Base-by-base conservation (phyloP, 2,797 vertebrate species). In the Bovichtus diacanthus region DNA sequence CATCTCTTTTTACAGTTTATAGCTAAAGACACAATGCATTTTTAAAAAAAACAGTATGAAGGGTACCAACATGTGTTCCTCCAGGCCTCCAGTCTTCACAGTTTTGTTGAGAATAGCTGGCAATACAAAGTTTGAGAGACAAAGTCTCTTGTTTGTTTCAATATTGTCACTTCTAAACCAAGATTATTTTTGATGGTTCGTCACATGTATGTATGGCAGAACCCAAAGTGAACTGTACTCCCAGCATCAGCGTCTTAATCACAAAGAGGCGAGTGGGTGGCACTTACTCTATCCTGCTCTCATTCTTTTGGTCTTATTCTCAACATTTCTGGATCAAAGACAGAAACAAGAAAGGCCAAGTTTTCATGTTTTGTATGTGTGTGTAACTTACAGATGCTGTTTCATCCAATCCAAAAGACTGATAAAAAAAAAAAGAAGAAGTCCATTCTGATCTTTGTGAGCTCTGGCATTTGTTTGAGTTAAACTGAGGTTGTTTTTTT, bases 301-400 rank as follows among this genome's bases (percentile, higher is more conserved):
- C 75, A 69, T 87, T 90, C 88, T 88, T 84, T 91, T 86, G 74
- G 77, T 90, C 79, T 90, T 84, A 87, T 88, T 90, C 87, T 87
- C 87, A 87, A 90, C 83, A 85, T 88, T 87, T 89, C 87, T 90
- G 83, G 74, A 93, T 93, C 92, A 94, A 93, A 94, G 88, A 83
- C 80, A 84, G 83, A 88, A 82, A 90, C 87, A 91, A 93, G 87
- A 92, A 91, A 91, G 84, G 85, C 85, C 82, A 78, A 87, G 88
- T 91, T 89, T 81, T 78, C 83, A 87, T 76, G 80, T 84, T 88
- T 89, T 87, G 61, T 90, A 75, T 91, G 83, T 90, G 86, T 87
- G 79, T 78, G 83, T 84, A 87, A 92, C 84, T 94, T 86, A 91
- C 83, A 89, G 80, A 93, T 92, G 90, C 92, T 87, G 88, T 93